Evolutionary conservation across 2,888 invertebrate genomes (phyloP).

Genomic region (Polydrusus pterygomalis): DNA sequence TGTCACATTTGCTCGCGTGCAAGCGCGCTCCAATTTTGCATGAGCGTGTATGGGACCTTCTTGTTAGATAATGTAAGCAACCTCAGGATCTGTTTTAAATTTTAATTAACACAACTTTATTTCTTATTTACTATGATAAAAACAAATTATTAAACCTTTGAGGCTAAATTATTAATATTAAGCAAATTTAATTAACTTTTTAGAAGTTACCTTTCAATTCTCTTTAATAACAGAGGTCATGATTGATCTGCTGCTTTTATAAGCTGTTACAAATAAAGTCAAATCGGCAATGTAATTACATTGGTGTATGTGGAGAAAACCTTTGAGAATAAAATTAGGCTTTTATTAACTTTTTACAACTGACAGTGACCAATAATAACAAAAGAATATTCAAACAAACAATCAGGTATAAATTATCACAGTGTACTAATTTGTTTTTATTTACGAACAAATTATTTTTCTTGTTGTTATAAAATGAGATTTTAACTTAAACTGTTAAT

Average conservation of each 20-base stretch:
- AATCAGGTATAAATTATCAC: too few relatives aligned
- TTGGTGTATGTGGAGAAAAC: too few relatives aligned
- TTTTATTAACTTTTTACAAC: too few relatives aligned
- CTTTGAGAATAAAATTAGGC: too few relatives aligned
- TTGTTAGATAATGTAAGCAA: too few relatives aligned
- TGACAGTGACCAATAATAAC: too few relatives aligned
- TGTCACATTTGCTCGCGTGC: too few relatives aligned
- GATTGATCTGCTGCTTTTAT: slow-evolving; percentile 3
- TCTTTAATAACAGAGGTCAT: background rate
- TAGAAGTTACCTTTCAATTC: background rate
- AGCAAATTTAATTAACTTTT: slow-evolving; percentile 3
- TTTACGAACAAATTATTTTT: background rate
- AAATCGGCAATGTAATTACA: background rate
- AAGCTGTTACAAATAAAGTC: background rate
- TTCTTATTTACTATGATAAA: background rate
- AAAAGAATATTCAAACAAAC: too few relatives aligned
- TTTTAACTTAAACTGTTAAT: background rate
- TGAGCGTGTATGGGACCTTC: too few relatives aligned
- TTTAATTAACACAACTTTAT: too few relatives aligned
- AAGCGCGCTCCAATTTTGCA: too few relatives aligned
- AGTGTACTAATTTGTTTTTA: background rate
- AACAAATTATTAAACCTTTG: background rate
- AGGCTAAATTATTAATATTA: background rate
- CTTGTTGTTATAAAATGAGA: background rate
- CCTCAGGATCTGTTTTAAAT: too few relatives aligned